phyloP scores from a whole-genome alignment of 2,888 invertebrate genomes.

The Eupeodes latifasciatus region DNA sequence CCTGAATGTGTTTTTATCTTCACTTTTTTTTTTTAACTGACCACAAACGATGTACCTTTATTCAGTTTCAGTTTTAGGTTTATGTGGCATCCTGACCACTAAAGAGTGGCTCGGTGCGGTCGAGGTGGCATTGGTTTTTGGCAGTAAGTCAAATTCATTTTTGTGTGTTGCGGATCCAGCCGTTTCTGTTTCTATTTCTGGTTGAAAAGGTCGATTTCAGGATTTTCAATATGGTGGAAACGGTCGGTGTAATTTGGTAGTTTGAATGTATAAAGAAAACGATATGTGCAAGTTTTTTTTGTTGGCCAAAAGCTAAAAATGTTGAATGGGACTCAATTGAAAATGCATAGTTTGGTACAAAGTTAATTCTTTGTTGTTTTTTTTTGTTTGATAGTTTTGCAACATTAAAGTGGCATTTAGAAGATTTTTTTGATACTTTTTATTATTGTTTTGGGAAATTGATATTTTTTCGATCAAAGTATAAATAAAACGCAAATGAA shows the following conservation, averaged over 20 bases:
- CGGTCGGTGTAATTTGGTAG: neutral
- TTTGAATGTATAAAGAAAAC: neutral
- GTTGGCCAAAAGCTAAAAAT: neutral
- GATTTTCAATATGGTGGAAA: neutral
- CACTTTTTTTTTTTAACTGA: slow-evolving; percentile 37
- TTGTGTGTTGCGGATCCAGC: slow-evolving; percentile 19
- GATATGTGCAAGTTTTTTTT: neutral
- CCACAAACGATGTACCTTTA: slow-evolving; percentile 61
- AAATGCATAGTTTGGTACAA: too few species aligned
- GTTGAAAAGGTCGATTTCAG: slow-evolving; percentile 41
- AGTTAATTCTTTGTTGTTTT: too few species aligned
- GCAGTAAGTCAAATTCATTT: slow-evolving; percentile 61
- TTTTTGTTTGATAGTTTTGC: too few species aligned
- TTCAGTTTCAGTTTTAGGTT: slow-evolving; percentile 38
- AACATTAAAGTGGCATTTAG: too few species aligned
- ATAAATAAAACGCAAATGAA: too few species aligned
- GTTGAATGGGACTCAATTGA: too few species aligned
- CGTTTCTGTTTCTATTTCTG: slow-evolving; percentile 18
- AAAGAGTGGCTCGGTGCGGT: slow-evolving; percentile 54
- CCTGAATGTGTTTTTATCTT: slow-evolving; percentile 31
- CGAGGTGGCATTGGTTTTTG: slow-evolving; percentile 39
- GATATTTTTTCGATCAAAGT: too few species aligned
- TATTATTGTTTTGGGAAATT: too few species aligned
- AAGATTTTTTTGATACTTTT: too few species aligned
- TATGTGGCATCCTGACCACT: slow-evolving; percentile 58